Base-by-base conservation (phyloP, 2,113 vertebrate genomes). In the Brevimyrus niger region DNA sequence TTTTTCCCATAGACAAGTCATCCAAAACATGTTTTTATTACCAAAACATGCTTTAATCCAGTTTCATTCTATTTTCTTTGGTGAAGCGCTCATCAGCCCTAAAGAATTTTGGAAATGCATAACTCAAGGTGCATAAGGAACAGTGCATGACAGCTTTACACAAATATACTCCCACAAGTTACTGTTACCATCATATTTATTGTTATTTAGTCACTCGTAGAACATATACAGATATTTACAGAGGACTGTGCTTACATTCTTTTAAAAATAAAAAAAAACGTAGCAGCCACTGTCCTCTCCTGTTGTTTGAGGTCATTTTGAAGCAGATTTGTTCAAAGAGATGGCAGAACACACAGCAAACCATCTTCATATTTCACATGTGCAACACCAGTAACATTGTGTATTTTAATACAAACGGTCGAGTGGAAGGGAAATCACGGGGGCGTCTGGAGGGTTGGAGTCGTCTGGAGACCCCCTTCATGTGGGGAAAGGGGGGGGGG, bases 331-430 rank as follows among this genome's bases (percentile, higher is more conserved):
- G 92, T 93, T 94, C 95, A 95, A 97, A 96, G 95, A 97, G 97
- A 97, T 97, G 97, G 97, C 97, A 96, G 97, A 97, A 97, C 97
- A 97, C 97, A 98, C 97, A 97, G 97, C 97, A 97, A 96, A 96
- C 96, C 96, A 96, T 97, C 95, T 96, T 80, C 95, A 93, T 98
- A 98, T 97, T 97, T 97, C 98, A 98, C 97, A 99, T 99, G 98
- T 99, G 98, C 98, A 99, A 98, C 96, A 98, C 97, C 96, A 93
- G 95, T 95, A 48, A 84, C 82, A 95, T 92, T 94, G 94, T 94
- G 92, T 94, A 93, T 93, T 95, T 94, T 94, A 23, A 84, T 84
- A n/a, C 38, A 84, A 44, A 21, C 44, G n/a, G 82, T 47, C 19
- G 13, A 35, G 44, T 47, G 44, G 7, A 47, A 46, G 44, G 38